Evolutionary conservation across 2,113 vertebrate genomes (phyloP).

Genomic region (Ciconia boyciana): DNA sequence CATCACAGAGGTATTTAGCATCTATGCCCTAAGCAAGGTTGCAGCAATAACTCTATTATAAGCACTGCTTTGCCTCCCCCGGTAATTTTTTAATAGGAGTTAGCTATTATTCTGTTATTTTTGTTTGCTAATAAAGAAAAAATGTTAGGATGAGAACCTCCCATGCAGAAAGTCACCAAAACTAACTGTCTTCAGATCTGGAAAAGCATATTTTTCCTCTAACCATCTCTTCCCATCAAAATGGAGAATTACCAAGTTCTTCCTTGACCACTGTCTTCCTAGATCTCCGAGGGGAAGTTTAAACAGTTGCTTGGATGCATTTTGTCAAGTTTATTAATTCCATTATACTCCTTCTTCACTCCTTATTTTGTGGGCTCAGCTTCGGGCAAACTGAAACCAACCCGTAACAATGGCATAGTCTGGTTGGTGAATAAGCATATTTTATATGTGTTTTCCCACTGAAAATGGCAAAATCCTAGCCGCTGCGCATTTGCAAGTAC

Average conservation of each 20-base stretch:
- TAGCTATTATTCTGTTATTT: not conserved
- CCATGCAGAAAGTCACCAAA: not conserved
- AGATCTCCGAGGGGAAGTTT: not conserved
- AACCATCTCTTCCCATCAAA: not conserved
- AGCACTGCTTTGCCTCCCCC: not conserved
- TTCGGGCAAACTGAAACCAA: not conserved
- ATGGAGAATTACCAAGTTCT: not conserved
- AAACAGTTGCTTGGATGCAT: not conserved
- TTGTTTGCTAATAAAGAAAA: conserved; percentile 19
- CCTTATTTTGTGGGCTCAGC: not conserved
- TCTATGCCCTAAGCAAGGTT: not conserved
- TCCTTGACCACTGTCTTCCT: not conserved
- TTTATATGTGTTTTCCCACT: not conserved
- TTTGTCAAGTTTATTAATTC: not conserved
- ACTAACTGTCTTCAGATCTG: not conserved
- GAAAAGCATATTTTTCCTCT: not conserved
- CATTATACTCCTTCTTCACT: not conserved
- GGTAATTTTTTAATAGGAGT: not conserved
- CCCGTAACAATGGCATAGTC: not conserved
- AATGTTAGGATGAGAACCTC: not conserved
- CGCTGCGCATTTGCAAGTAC: not conserved
- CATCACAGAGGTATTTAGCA: conserved; percentile 18
- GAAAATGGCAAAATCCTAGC: not conserved
- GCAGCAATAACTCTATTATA: not conserved
- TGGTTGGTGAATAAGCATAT: not conserved